Base-by-base conservation (phyloP, 2,888 invertebrate genomes). In the Ptycholaimellus sp. region DNA sequence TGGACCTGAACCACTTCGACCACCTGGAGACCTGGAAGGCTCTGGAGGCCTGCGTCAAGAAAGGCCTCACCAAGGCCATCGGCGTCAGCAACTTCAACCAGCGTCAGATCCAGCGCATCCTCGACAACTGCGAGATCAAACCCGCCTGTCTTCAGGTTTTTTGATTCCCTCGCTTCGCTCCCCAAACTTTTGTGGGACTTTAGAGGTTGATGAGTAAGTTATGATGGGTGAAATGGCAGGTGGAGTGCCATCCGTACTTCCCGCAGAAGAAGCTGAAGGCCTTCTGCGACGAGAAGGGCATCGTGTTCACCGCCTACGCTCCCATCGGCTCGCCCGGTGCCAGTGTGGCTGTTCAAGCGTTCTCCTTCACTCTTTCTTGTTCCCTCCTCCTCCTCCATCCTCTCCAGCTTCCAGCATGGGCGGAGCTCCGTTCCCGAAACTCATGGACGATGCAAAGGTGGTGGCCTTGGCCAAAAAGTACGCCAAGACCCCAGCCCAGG, bases 191-290 rank as follows among this genome's bases (percentile, higher is more conserved):
- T n/a, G n/a, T n/a, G n/a, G n/a, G n/a, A n/a, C n/a, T n/a, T n/a
- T n/a, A n/a, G n/a, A n/a, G n/a, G n/a, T n/a, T n/a, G n/a, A n/a
- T n/a, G n/a, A n/a, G n/a, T n/a, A n/a, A n/a, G n/a, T n/a, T n/a
- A 23, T 23, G 7, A 23, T 29, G 4, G 18, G 13, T 7, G 16
- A 11, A 2, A 31, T 37, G 46, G 21, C 42, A 74, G 65, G 68
- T 81, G 36, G 81, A 82, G 57, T 62, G 75, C 21, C 77, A 81
- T 51, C 68, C 73, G 19, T 72, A 77, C 47, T 72, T 74, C 49
- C 79, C 78, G 58, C 76, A 77, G 58, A 59, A 66, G 20, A 64
- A 68, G 17, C 54, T 77, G 40, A 36, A 52, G 3, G 59, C 69
- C 1, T 70, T 68, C 38, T 74, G 75, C 46, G 65, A 67, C 35